Evolutionary conservation across 2,888 invertebrate genomes (phyloP), one percentile per base, ranked within the genome.

Genomic region (Tachystola acroxantha): DNA sequence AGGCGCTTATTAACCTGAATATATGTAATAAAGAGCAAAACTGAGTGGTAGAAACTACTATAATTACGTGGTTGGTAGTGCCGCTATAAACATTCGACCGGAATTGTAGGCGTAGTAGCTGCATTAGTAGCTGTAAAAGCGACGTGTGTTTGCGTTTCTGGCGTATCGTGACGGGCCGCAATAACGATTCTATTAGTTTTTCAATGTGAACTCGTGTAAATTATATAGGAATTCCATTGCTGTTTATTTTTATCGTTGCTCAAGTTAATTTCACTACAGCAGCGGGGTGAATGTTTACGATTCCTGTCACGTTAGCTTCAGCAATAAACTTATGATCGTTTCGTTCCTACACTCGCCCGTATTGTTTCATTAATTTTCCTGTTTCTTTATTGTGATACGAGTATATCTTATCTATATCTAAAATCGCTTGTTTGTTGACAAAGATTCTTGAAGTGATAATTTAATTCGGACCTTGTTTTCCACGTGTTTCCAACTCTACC

Each of bases 171-270:
- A 75, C 74, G 48, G 51, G 54, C 45, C 41, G 58, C 66, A 70
- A 70, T 78, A 71, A 76, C 61, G 48, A 63, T 67, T 66, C 61
- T 54, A 69, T 75, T 75, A 62, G 62, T 66, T 70, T 72, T 70
- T 69, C 57, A 62, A 66, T 66, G 57, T 58, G 49, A 71, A 64
- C 57, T 64, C 57, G 61, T 72, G 64, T 61, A 64, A 67, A 71
- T 67, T 63, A 64, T 62, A 64, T 58, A 54, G 45, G 43, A 59
- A 57, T 60, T 62, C 51, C 53, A 54, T 57, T 59, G 51, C 51
- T 43, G 43, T 47, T 49, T 51, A 55, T 58, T 57, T 57, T 53
- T 47, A 58, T 57, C 32, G 35, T 40, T 60, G 54, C 60, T 55
- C 46, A 46, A 51, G 48, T 59, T 59, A 64, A 66, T 60, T 45